Conservation (phyloP, 2,888 invertebrate species). For the Ecdyonurus torrentis region DNA sequence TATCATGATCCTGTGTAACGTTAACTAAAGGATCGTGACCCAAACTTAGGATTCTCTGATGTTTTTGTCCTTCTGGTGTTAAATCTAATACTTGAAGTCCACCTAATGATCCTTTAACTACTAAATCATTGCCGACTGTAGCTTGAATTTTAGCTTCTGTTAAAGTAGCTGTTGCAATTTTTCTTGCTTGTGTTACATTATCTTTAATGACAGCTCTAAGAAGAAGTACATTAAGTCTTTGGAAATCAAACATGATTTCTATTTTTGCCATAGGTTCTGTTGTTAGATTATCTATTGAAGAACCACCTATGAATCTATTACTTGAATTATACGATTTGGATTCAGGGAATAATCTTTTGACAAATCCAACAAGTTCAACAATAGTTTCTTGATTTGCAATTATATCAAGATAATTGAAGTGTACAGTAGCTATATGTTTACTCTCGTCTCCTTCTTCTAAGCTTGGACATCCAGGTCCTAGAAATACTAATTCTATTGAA, state of each 20-base stretch:
- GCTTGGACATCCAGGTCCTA: not conserved
- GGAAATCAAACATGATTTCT: constrained; percentile 84
- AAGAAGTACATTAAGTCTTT: constrained; percentile 73
- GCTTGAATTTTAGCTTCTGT: constrained; percentile 80
- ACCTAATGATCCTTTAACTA: constrained; percentile 73
- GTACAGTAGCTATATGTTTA: constrained; percentile 63
- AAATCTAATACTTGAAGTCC: constrained; percentile 77
- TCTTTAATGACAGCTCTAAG: constrained; percentile 58
- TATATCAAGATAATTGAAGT: constrained; percentile 87
- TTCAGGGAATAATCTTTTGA: constrained; percentile 48
- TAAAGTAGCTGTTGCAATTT: constrained; percentile 88
- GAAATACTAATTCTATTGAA: not conserved
- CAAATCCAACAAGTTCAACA: constrained; percentile 81
- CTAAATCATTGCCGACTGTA: constrained; percentile 45
- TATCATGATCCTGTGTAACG: constrained; percentile 3
- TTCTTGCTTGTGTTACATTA: constrained; percentile 58
- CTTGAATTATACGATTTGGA: constrained; percentile 15
- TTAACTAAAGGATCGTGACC: constrained; percentile 54
- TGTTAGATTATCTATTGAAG: constrained; percentile 2
- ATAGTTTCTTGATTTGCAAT: constrained; percentile 94
- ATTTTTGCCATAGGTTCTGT: constrained; percentile 27
- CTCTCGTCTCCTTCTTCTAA: constrained; percentile 29
- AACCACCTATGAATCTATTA: not conserved
- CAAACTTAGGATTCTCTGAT: constrained; percentile 71
- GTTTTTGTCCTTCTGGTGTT: constrained; percentile 64